phyloP scores from a whole-genome alignment of 2,797 vertebrate genomes.

The Nasua narica region DNA sequence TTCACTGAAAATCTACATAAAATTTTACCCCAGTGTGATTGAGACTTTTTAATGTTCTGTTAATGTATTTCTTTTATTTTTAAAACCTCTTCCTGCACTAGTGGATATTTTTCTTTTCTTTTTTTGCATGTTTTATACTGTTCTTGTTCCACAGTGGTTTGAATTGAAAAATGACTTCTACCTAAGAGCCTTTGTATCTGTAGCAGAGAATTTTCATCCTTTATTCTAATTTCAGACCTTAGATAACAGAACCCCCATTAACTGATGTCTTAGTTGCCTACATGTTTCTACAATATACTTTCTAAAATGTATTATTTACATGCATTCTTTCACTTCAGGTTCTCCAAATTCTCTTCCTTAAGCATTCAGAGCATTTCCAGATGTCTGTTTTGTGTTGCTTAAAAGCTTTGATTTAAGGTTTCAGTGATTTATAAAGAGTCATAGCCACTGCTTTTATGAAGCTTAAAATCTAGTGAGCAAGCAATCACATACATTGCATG shows the following conservation, averaged over 20 bases:
- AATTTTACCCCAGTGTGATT: background rate
- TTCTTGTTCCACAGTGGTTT: background rate
- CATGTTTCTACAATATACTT: background rate
- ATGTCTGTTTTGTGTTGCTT: background rate
- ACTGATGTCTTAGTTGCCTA: background rate
- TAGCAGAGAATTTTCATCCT: background rate
- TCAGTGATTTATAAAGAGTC: background rate
- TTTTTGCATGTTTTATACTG: background rate
- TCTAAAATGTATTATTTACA: background rate
- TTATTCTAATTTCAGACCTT: background rate
- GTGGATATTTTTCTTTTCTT: background rate
- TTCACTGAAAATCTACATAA: background rate
- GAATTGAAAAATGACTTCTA: background rate
- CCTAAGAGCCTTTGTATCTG: background rate
- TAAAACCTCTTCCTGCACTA: background rate
- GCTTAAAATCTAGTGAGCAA: background rate
- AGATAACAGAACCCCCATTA: background rate
- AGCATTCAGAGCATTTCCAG: background rate
- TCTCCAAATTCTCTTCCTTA: background rate
- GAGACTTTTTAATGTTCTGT: background rate
- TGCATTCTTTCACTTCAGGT: background rate
- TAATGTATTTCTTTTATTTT: background rate
- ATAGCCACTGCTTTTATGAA: background rate
- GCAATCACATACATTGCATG: background rate
- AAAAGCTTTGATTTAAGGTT: background rate